Evolutionary conservation across 92 coral and sea anemone species (phyloP).

Genomic region (Umimayanthus kanabou): DNA sequence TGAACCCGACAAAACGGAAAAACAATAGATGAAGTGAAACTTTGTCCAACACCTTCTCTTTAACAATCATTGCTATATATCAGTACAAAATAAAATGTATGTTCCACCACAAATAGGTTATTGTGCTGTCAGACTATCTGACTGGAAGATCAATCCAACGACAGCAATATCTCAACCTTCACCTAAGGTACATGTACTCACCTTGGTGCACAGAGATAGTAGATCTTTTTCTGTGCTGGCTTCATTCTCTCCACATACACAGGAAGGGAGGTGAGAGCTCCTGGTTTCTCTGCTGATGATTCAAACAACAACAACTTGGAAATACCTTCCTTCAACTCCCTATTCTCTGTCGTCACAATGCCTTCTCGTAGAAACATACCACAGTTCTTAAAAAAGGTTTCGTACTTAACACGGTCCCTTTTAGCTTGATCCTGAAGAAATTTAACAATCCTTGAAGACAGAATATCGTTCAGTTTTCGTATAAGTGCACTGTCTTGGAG

Average conservation of each 20-base stretch:
- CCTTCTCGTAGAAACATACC: conserved; percentile 91
- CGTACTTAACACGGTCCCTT: conserved; percentile 93
- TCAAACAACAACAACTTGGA: conserved; percentile 90
- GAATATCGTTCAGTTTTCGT: conserved; percentile 78
- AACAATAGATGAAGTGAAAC: no score
- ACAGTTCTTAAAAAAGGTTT: conserved; percentile 88
- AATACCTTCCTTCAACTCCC: conserved; percentile 80
- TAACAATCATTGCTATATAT: no score
- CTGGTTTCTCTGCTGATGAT: conserved; percentile 88
- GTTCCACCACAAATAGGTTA: no score
- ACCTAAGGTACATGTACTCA: conserved; percentile 7
- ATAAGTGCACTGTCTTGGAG: conserved; percentile 97
- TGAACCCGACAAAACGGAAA: no score
- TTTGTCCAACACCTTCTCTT: no score
- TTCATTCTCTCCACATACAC: conserved; percentile 87
- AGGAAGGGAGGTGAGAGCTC: conserved; percentile 77
- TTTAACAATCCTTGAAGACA: conserved; percentile 81
- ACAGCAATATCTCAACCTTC: no score
- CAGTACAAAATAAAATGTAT: no score
- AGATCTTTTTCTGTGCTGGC: conserved; percentile 82
- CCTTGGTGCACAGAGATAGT: conserved; percentile 98
- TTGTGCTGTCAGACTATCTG: no score
- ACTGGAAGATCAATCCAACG: no score
- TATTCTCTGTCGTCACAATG: conserved; percentile 81
- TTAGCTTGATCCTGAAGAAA: conserved; percentile 85